Evolutionary conservation across 1,140 invertebrate genomes (phyloP), one percentile per base, ranked within the genome.

Genomic region (Drosophila paulistorum): DNA sequence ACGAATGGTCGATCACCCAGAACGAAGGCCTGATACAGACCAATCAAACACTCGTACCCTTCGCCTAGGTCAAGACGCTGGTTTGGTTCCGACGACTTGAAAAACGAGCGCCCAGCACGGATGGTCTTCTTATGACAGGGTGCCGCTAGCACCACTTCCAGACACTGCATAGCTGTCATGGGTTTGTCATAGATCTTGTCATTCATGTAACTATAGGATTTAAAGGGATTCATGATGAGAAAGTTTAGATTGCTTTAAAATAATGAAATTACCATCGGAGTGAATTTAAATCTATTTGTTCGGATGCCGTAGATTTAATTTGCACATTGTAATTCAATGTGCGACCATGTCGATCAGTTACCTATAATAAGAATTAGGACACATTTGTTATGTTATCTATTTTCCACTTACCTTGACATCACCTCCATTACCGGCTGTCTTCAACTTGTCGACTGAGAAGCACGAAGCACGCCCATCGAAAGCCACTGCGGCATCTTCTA

Each of bases 111-210:
- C 11, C 93, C 93, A 2, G 90, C 90, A n/a, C 92, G 26, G 93
- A 93, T 11, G 91, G 94, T 75, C 95, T 94, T 62, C 95, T 93
- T 71, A 65, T 90, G 77, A 30, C 87, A 91, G 9, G 74, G 74
- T 1, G 62, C 2, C 0, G 90, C 74, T 17, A 98, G 93, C 48
- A 98, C 95, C 1, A 98, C 94, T 91, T 98, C 97, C 1, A 98
- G 87, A 58, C 95, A 96, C 92, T 96, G 96, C 10, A 97, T 90
- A 1, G 94, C 94, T 41, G 95, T 94, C 82, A 95, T 94, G 4
- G 97, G 96, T 33, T 92, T 91, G 42, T 92, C 91, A 35, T 78
- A 90, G 5, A 80, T 62, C 73, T 71, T 92, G 79, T 71, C 90
- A 79, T 72, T 91, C 68, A 57, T 71, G 82, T 76, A 91, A 63